phyloP scores from a whole-genome alignment of 2,113 vertebrate genomes.

The Noctilio leporinus region DNA sequence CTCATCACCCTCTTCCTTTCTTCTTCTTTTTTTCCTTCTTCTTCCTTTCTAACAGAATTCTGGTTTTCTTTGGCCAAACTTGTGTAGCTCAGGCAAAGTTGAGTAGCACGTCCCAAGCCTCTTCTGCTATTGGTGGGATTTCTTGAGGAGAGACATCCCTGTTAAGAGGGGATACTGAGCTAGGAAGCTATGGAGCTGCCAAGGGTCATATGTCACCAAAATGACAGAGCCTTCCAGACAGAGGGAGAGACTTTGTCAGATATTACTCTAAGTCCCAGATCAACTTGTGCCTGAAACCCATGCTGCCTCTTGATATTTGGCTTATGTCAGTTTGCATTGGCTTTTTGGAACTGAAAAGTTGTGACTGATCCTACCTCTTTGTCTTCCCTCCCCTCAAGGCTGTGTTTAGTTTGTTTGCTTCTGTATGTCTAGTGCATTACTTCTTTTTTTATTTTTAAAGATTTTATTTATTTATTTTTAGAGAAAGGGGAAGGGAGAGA shows the following conservation, averaged over 20 bases:
- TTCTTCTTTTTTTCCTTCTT: neutral
- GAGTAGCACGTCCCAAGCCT: neutral
- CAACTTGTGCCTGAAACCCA: neutral
- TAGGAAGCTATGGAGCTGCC: neutral
- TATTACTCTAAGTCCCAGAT: neutral
- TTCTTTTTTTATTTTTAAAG: neutral
- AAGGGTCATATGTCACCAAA: neutral
- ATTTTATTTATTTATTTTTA: no score
- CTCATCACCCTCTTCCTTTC: neutral
- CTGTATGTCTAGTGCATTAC: neutral
- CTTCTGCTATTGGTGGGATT: neutral
- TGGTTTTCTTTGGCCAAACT: neutral
- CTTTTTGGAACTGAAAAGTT: neutral
- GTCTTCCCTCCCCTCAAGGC: neutral
- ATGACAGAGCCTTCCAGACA: neutral
- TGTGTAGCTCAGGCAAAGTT: neutral
- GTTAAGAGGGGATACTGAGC: neutral
- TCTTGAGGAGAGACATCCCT: neutral
- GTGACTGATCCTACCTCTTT: neutral
- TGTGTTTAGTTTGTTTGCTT: neutral
- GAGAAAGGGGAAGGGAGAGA: no score
- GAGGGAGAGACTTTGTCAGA: neutral
- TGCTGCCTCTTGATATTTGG: neutral
- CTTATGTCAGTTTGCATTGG: neutral
- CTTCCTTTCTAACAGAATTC: neutral